Conservation (phyloP, 2,888 invertebrate genomes). For the Phaedon cochleariae region DNA sequence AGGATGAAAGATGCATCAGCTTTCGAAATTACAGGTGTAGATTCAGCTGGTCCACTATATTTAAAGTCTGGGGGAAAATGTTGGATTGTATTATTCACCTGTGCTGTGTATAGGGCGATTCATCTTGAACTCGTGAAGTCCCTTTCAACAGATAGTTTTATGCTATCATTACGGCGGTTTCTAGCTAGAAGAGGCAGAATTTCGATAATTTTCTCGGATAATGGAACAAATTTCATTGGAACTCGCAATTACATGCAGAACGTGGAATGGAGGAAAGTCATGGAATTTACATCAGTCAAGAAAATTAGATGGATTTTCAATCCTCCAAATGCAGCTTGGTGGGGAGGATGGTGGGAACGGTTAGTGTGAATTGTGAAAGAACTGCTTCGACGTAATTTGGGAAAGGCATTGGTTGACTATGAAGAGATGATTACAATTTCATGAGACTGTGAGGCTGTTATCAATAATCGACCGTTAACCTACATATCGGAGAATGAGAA, state of each 20-base stretch:
- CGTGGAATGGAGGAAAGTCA: slow-evolving; percentile 26
- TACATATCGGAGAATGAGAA: background rate
- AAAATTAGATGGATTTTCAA: slow-evolving; percentile 53
- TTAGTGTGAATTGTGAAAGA: background rate
- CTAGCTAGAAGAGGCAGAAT: slow-evolving; percentile 5
- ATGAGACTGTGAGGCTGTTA: background rate
- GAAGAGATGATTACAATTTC: background rate
- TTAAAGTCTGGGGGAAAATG: background rate
- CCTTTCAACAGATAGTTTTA: slow-evolving; percentile 5
- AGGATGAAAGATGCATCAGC: background rate
- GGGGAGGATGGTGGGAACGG: slow-evolving; percentile 56
- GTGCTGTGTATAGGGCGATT: slow-evolving; percentile 13
- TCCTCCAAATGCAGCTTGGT: slow-evolving; percentile 57
- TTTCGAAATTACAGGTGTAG: slow-evolving; percentile 1
- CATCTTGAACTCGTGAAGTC: background rate
- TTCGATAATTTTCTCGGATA: slow-evolving; percentile 6
- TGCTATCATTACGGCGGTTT: slow-evolving; percentile 1
- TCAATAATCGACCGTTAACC: background rate
- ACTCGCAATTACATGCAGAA: background rate
- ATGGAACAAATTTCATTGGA: slow-evolving; percentile 26
- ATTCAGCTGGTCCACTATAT: slow-evolving; percentile 9
- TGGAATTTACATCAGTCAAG: slow-evolving; percentile 28
- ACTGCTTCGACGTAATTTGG: background rate
- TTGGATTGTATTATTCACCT: slow-evolving; percentile 13
- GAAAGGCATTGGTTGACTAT: background rate